These are phyloP conservation scores for Sinhomidia bicolor DNA, from an alignment of 2,888 invertebrate genomes.

Conservation along the genomic window DNA sequence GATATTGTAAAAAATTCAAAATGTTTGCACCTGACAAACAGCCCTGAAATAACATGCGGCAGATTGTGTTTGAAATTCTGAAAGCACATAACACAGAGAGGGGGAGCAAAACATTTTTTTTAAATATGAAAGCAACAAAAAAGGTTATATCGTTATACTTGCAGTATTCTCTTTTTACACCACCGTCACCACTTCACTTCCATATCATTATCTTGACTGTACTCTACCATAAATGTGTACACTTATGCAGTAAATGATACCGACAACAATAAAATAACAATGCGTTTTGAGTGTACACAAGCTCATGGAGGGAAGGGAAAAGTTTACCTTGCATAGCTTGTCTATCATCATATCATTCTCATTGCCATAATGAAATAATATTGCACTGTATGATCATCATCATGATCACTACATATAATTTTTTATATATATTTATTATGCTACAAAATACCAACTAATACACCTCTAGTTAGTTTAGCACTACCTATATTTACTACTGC, in stretches of 20 bases:
- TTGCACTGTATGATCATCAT: neutral
- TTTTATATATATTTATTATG: no score
- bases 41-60: neutral
- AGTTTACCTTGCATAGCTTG: constrained; percentile 14
- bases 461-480: no score
- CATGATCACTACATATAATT: neutral
- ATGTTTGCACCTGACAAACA: neutral
- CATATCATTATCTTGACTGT: no score
- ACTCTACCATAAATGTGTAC: neutral
- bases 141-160: no score
- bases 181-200: no score
- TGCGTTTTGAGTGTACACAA: neutral
- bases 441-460: no score
- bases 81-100: no score
- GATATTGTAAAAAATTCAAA: neutral
- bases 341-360: neutral
- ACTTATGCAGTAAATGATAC: neutral
- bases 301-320: constrained; percentile 31
- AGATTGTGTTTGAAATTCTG: no score
- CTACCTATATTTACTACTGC: neutral
- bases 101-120: no score
- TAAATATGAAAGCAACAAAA: no score
- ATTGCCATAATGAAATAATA: neutral
- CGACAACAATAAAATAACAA: constrained; percentile 8
- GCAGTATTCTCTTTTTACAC: no score